These are phyloP conservation scores for Halictus ligatus DNA, from an alignment of 2,888 invertebrate genomes.

Conservation along the genomic window DNA sequence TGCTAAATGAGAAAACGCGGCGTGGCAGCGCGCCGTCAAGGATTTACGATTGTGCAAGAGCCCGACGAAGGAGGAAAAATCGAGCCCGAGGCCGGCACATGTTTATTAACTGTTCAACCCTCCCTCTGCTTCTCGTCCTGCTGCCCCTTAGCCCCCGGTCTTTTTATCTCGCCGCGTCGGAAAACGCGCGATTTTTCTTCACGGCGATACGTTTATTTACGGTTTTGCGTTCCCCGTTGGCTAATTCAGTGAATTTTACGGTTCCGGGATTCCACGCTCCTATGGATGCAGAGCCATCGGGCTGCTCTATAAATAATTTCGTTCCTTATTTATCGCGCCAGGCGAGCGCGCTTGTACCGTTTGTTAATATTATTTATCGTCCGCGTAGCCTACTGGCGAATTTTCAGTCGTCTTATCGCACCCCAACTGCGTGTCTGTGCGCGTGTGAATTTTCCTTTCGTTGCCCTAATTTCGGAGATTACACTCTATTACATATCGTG, in stretches of 20 bases:
- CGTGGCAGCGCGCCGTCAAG: conserved; percentile 47
- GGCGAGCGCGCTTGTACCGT: neutral
- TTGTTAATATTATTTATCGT: conserved; percentile 3
- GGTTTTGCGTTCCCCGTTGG: conserved; percentile 9
- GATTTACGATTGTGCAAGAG: conserved; percentile 63
- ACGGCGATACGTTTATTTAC: conserved; percentile 29
- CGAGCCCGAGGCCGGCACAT: conserved; percentile 38
- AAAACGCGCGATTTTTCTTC: conserved; percentile 32
- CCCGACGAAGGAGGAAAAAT: conserved; percentile 56
- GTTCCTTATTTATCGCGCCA: neutral
- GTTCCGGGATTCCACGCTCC: neutral
- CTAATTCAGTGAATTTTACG: conserved; percentile 13
- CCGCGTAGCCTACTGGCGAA: neutral
- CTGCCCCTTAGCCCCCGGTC: neutral
- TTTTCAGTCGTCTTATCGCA: neutral
- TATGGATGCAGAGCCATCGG: neutral
- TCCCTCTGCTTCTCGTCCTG: neutral
- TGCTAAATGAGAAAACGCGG: conserved; percentile 65
- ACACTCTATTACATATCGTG: no score
- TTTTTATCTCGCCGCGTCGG: conserved; percentile 31
- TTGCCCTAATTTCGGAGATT: neutral
- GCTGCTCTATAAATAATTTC: neutral
- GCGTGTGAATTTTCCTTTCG: neutral
- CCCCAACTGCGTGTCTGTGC: neutral
- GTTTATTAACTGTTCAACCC: conserved; percentile 43